phyloP scores from a whole-genome alignment of 2,113 vertebrate species.

The Ochotona curzoniae region DNA sequence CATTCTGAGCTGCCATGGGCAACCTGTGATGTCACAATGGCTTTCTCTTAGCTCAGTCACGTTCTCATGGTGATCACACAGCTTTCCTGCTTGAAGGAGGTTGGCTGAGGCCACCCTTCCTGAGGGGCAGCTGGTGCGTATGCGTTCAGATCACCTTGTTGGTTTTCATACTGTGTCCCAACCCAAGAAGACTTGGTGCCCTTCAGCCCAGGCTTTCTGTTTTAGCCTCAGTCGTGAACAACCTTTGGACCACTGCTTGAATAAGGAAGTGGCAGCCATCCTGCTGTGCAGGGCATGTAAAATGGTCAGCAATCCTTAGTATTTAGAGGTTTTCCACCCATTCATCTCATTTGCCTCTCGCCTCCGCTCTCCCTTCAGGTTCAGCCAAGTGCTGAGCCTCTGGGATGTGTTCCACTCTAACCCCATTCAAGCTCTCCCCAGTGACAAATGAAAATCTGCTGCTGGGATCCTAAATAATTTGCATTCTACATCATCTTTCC shows the following conservation, averaged over 20 bases:
- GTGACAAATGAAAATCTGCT: neutral
- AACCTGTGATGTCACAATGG: neutral
- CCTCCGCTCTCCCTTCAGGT: rapidly evolving
- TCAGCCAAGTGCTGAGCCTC: neutral
- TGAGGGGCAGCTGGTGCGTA: neutral
- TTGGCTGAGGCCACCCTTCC: too few species aligned
- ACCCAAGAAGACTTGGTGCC: rapidly evolving
- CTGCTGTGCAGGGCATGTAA: neutral
- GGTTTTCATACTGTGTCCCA: rapidly evolving
- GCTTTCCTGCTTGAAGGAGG: too few species aligned
- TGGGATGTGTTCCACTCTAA: neutral
- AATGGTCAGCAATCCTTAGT: neutral
- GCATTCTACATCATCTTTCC: too few species aligned
- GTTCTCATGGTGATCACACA: neutral
- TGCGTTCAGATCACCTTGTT: neutral
- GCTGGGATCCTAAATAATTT: neutral
- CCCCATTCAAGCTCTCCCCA: neutral
- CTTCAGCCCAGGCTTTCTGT: too few species aligned
- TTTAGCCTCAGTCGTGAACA: neutral
- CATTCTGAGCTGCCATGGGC: too few species aligned
- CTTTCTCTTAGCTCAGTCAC: neutral
- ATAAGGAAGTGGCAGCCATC: rapidly evolving
- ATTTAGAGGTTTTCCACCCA: neutral
- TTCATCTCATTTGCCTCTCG: neutral
- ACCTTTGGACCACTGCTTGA: neutral